Percentiles rank a stretch among this genome's conserved stretches.
phyloP scores from a whole-genome alignment of 2,888 invertebrate genomes.

The Orgyia antiqua region DNA sequence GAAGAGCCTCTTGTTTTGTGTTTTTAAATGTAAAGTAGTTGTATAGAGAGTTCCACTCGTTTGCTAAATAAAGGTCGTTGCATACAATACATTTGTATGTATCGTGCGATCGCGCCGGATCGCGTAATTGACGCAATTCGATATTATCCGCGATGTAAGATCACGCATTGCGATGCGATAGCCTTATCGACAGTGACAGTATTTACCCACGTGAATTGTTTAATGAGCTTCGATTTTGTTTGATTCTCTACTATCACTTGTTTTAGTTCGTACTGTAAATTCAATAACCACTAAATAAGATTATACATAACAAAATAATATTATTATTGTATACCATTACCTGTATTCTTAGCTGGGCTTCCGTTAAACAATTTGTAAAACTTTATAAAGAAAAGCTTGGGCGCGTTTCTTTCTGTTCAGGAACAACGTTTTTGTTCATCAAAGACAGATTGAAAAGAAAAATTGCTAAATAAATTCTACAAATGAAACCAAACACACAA shows the following conservation, averaged over 20 bases:
- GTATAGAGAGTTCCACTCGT: conserved; percentile 18
- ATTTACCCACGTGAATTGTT: conserved; percentile 56
- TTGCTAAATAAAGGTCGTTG: conserved; percentile 50
- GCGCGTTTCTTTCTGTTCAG: too few species aligned
- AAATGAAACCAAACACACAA: too few species aligned
- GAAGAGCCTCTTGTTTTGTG: conserved; percentile 20
- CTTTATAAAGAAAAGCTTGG: too few species aligned
- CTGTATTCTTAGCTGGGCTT: too few species aligned
- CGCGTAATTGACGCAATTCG: conserved; percentile 74
- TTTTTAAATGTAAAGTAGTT: conserved; percentile 19
- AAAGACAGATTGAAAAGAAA: too few species aligned
- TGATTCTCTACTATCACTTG: conserved; percentile 36
- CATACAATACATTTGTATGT: conserved; percentile 69
- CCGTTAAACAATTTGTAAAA: too few species aligned
- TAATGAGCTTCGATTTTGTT: conserved; percentile 60
- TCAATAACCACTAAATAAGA: background rate
- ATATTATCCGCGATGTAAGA: conserved; percentile 70
- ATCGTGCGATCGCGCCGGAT: conserved; percentile 62
- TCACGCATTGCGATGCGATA: conserved; percentile 62
- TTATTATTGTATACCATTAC: too few species aligned
- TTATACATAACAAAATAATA: too few species aligned
- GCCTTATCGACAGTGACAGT: conserved; percentile 63
- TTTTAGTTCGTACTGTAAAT: too few species aligned
- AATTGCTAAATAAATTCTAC: too few species aligned
- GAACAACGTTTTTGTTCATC: too few species aligned